Evolutionary conservation across 2,888 invertebrate species (phyloP), one percentile per base, ranked within the genome.

Genomic region (Lasioglossum zephyrum): DNA sequence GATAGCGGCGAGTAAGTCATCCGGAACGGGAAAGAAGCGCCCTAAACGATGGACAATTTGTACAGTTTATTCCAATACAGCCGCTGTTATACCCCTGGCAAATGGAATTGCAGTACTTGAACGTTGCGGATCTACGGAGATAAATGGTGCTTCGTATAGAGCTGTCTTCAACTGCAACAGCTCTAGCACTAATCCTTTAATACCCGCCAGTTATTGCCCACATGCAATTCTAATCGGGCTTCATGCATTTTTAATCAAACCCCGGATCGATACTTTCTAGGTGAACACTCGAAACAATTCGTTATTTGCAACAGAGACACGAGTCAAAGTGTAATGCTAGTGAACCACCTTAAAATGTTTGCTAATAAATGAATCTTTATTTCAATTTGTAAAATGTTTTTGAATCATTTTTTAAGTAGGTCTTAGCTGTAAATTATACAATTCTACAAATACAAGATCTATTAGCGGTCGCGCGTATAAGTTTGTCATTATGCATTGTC

Each of bases 61-160:
- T 84, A 60, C 77, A 69, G 77, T 84, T 81, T 79, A 83, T 77
- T 73, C 79, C 77, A 39, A 77, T 60, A 66, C 77, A 9, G 44
- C 44, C 36, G 36, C 44, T 44, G 74, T 72, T 75, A 78, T 75
- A 72, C 41, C n/a, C 39, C 47, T 57, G 69, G 85, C 47, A 79
- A 85, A 86, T 84, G 86, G 84, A 84, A 81, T 77, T 70, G 81
- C 78, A 76, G 79, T 63, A 73, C 77, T 78, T n/a, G 85, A 79
- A 83, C 77, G 66, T 47, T 66, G 39, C 79, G 47, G 53, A 82
- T 66, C 72, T 13, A 47, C 11, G 11, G 60, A 63, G 78, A 85
- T 57, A 82, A 85, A 85, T 73, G 72, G 36, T n/a, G 70, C 69
- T 78, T 49, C 53, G 73, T 69, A 47, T n/a, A 39, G 49, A 36